These are phyloP conservation scores for Chaenocephalus aceratus DNA, from an alignment of 2,113 vertebrate species.

Conservation along the genomic window DNA sequence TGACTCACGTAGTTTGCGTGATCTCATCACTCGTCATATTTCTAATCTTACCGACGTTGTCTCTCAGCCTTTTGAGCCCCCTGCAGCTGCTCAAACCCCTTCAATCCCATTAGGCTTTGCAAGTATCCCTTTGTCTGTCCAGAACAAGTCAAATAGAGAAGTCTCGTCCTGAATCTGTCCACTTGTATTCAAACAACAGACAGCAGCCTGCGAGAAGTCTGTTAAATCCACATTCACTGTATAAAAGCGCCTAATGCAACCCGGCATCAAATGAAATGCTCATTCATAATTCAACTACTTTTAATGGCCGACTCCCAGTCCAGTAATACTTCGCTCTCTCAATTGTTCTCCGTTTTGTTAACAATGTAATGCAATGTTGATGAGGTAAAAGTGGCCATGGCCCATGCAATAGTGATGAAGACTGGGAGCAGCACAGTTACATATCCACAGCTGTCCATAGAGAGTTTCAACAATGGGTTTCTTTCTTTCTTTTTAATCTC, in stretches of 20 bases:
- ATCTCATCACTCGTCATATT: slow-evolving; percentile 32
- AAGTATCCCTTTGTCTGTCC: slow-evolving; percentile 49
- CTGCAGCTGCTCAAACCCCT: slow-evolving; percentile 53
- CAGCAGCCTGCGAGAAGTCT: slow-evolving; percentile 37
- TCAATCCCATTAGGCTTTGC: slow-evolving; percentile 60
- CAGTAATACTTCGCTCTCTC: slow-evolving; percentile 67
- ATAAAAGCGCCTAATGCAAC: slow-evolving; percentile 59
- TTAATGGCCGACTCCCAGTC: slow-evolving; percentile 72
- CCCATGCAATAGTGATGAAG: slow-evolving; percentile 86
- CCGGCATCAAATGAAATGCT: slow-evolving; percentile 59
- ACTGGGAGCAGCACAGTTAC: slow-evolving; percentile 76
- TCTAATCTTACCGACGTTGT: slow-evolving; percentile 57
- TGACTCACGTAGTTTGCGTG: slow-evolving; percentile 30
- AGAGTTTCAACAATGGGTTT: slow-evolving; percentile 69
- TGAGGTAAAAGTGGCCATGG: slow-evolving; percentile 75
- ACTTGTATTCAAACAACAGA: slow-evolving; percentile 48
- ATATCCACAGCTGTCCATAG: slow-evolving; percentile 81
- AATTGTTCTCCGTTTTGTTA: slow-evolving; percentile 83
- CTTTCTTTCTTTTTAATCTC: slow-evolving; percentile 81
- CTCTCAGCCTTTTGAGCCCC: slow-evolving; percentile 50
- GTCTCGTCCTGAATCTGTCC: slow-evolving; percentile 69
- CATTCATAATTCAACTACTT: slow-evolving; percentile 79
- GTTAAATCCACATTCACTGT: slow-evolving; percentile 43
- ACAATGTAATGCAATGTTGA: slow-evolving; percentile 81
- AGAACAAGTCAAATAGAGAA: slow-evolving; percentile 56